Conservation (phyloP, 1,140 invertebrate species). For the Bombus cullumanus region DNA sequence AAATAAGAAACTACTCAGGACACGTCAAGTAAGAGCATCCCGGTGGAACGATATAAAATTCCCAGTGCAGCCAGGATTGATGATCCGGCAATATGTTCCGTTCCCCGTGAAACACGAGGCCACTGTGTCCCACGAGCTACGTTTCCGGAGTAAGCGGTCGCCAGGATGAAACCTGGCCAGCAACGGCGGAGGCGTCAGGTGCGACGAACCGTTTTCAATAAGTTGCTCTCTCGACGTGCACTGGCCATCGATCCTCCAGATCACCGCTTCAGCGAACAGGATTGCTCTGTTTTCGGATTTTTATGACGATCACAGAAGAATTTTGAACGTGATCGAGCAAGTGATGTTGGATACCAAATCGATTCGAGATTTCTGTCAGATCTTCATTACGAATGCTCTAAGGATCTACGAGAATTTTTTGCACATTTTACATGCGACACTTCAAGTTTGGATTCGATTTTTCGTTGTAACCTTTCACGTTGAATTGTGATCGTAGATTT, state of each 20-base stretch:
- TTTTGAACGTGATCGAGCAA: background rate
- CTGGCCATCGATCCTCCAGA: conserved; percentile 19
- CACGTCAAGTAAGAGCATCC: background rate
- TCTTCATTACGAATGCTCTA: background rate
- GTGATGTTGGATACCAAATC: background rate
- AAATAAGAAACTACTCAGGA: background rate
- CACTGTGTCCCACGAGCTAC: background rate
- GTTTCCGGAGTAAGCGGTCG: background rate
- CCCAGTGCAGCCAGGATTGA: conserved; percentile 1
- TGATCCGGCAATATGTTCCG: background rate
- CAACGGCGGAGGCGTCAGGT: conserved; percentile 7
- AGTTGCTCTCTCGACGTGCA: conserved; percentile 4
- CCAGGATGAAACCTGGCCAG: conserved; percentile 14
- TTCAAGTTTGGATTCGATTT: background rate
- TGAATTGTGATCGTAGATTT: background rate
- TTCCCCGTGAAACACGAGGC: conserved; percentile 3
- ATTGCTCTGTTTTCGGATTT: background rate
- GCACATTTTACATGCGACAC: background rate
- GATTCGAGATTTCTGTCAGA: background rate
- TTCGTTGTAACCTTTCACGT: background rate
- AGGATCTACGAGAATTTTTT: background rate
- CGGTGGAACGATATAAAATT: background rate
- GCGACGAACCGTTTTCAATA: conserved; percentile 45
- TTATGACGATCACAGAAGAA: background rate
- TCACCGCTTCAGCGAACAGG: background rate